Conservation (phyloP, 2,888 invertebrate species). For the Diarsia mendica region DNA sequence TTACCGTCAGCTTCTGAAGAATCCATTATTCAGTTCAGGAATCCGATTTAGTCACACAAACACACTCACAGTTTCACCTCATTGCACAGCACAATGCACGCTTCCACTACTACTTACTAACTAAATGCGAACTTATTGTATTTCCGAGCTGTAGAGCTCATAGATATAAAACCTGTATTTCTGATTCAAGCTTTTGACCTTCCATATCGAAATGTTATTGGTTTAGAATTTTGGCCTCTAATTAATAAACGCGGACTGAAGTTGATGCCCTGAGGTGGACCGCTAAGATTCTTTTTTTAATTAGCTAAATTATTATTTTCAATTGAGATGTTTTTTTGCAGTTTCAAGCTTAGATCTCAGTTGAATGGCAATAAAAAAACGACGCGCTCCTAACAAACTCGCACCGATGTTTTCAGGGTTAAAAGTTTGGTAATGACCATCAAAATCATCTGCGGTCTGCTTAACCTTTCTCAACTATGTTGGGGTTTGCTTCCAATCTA, state of each 20-base stretch:
- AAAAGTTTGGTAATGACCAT: too few species aligned
- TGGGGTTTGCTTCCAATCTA: too few species aligned
- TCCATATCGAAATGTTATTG: not conserved
- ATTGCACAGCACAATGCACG: constrained; percentile 8
- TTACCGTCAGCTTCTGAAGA: constrained; percentile 6
- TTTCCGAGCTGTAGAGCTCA: not conserved
- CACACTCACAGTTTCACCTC: not conserved
- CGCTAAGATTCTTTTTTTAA: not conserved
- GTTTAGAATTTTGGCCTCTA: constrained; percentile 3
- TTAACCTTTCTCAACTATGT: too few species aligned
- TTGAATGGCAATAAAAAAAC: not conserved
- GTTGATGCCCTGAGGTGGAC: not conserved
- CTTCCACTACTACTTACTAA: not conserved
- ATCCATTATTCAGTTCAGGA: not conserved
- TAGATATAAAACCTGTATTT: constrained; percentile 2
- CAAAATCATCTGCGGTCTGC: too few species aligned
- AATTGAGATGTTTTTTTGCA: not conserved
- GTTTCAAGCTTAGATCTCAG: not conserved
- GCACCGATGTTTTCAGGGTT: too few species aligned
- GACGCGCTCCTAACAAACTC: not conserved
- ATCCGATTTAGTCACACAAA: constrained; percentile 1
- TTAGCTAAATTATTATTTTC: not conserved
- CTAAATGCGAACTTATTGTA: not conserved
- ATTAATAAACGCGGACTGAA: not conserved
- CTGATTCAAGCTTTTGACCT: not conserved